Evolutionary conservation across 2,113 vertebrate species (phyloP).

Genomic region (Oenanthe melanoleuca): DNA sequence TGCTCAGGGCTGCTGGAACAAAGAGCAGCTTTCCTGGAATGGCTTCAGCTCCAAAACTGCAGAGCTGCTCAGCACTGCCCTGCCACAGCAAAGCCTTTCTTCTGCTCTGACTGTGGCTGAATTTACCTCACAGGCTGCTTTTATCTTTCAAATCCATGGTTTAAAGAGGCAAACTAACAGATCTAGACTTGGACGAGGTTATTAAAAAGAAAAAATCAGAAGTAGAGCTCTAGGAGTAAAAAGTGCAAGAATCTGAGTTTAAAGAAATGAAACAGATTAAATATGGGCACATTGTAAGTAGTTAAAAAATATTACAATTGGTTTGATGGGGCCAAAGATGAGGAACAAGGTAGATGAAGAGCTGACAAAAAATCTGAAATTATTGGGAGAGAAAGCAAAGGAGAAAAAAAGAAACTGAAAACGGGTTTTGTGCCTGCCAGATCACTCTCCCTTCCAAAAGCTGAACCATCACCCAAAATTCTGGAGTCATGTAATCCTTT

Average conservation of each 20-base stretch:
- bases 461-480: neutral
- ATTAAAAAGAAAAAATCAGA: neutral
- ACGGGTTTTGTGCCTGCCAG: neutral
- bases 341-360: neutral
- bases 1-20: neutral
- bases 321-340: neutral
- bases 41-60: neutral
- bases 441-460: neutral
- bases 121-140: neutral
- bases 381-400: neutral
- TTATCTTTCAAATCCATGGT: neutral
- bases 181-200: neutral
- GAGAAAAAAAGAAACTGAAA: neutral
- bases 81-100: neutral
- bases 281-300: neutral
- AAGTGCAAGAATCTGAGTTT: neutral
- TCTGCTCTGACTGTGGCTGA: neutral
- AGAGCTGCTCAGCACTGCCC: neutral
- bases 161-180: neutral
- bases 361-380: neutral
- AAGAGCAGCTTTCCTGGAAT: neutral
- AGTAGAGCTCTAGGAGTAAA: neutral
- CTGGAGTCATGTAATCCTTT: neutral
- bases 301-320: neutral
- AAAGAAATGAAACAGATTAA: neutral